Base-by-base conservation (phyloP, 2,888 invertebrate genomes). In the Palloptera scutellata region DNA sequence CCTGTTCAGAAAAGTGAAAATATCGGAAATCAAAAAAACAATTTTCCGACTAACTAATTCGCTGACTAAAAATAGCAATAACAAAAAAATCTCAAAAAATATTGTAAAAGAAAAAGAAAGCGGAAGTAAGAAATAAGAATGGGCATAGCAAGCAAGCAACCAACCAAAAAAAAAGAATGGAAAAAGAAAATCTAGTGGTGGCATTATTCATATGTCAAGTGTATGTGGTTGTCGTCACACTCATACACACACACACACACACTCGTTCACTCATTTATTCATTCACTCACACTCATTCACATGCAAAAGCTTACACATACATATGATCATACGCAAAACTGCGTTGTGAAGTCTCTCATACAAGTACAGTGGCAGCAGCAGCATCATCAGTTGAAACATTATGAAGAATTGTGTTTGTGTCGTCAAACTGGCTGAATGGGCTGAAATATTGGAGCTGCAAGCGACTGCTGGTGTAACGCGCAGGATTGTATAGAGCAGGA, bases 341-440 rank as follows among this genome's bases (percentile, higher is more conserved):
- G 17, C 54, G 53, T 54, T 57, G 30, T 57, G 57, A 8, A 30
- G 30, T 30, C 30, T 30, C 30, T 4, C 2, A 52, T 10, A 52
- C 15, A 51, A 17, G 54, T 48, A 10, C 42, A 45, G 12, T 12
- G 48, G n/a, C 20, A 61, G 42, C 55, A 53, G 54, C 45, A 62
- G 42, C 42, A 60, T 54, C 51, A 13, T 64, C 20, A 30, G 61
- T 42, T 41, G 48, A 61, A 61, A 40, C 12, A 15, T 20, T 15
- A 57, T 17, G 12, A 59, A 54, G 19, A 30, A 30, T 30, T 30
- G 30, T 30, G 30, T 30, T 30, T 30, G 40, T 67, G 72, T 69
- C 71, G 73, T 72, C 73, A 72, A 67, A 66, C 13, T 69, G 73
- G 64, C 73, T 73, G 65, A 61, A 55, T 70, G 68, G 54, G 20